A percentile compares a stretch with the other conserved stretches of the same genome.
These are phyloP conservation scores for Folsomia candida DNA, from an alignment of 2,888 invertebrate genomes.

Conservation along the genomic window DNA sequence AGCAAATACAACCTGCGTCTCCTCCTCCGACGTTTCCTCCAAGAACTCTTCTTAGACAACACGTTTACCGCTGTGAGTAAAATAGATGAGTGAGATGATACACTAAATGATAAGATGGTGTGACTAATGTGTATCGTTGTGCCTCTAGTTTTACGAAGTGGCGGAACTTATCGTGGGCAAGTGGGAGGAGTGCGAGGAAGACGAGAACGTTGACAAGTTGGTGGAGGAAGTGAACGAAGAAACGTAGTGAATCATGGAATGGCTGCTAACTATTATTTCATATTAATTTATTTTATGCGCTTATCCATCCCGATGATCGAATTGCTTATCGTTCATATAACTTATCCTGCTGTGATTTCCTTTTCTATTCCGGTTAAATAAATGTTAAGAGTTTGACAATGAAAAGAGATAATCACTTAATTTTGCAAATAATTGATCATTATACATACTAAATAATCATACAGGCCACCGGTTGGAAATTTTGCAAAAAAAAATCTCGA, in stretches of 20 bases:
- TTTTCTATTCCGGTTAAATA: too few relatives aligned
- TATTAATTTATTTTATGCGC: too few relatives aligned
- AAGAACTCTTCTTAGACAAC: slow-evolving; percentile 84
- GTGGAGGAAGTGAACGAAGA: background rate
- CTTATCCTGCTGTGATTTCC: background rate
- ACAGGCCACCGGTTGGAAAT: too few relatives aligned
- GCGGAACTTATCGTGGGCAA: slow-evolving; percentile 5
- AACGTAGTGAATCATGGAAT: too few relatives aligned
- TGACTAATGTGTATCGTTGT: background rate
- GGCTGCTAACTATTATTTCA: too few relatives aligned
- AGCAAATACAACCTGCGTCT: slow-evolving; percentile 77
- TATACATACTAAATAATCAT: too few relatives aligned
- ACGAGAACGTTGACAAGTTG: background rate
- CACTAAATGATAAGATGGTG: background rate
- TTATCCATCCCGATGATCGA: background rate
- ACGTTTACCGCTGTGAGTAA: background rate
- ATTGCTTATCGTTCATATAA: background rate
- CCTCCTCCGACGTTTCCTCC: slow-evolving; percentile 79
- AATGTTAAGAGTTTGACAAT: too few relatives aligned
- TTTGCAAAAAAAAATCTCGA: too few relatives aligned
- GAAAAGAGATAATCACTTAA: too few relatives aligned
- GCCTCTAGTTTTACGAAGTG: slow-evolving; percentile 16
- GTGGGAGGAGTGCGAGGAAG: background rate
- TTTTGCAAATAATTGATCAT: too few relatives aligned
- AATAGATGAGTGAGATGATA: background rate